Percentiles rank a stretch among this genome's conserved stretches.
Conservation (phyloP, 2,888 invertebrate species). For the Meganola albula region DNA sequence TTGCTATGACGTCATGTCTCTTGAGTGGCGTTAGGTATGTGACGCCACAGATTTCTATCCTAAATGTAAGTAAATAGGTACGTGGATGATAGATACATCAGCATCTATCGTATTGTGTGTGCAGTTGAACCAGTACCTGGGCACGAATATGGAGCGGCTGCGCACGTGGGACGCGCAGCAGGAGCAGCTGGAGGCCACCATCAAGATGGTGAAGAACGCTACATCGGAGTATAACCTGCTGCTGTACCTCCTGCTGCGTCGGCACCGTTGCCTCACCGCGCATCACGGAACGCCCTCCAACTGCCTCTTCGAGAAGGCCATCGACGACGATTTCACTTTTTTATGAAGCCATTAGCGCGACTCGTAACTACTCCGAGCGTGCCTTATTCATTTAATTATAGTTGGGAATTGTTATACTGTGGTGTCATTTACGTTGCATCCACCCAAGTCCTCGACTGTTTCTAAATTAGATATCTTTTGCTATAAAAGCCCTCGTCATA, state of each 20-base stretch:
- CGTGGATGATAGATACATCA: background rate
- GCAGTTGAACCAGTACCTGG: constrained; percentile 44
- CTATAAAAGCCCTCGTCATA: background rate
- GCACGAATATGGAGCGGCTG: constrained; percentile 43
- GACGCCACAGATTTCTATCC: too few relatives aligned
- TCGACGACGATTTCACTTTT: constrained; percentile 33
- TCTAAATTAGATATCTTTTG: background rate
- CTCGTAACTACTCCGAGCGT: constrained; percentile 13
- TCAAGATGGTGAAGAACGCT: constrained; percentile 51
- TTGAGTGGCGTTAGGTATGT: too few relatives aligned
- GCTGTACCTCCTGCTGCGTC: constrained; percentile 51
- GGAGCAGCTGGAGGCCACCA: constrained; percentile 49
- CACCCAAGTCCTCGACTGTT: background rate
- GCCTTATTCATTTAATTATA: constrained; percentile 27
- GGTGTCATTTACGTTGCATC: background rate
- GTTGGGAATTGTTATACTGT: constrained; percentile 24
- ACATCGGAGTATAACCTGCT: constrained; percentile 60
- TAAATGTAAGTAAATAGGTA: background rate
- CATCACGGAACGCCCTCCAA: constrained; percentile 27
- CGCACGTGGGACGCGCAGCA: constrained; percentile 50
- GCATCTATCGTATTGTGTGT: constrained; percentile 11
- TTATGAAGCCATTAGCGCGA: constrained; percentile 29
- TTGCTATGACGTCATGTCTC: too few relatives aligned
- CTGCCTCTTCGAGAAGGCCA: constrained; percentile 39
- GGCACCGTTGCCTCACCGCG: constrained; percentile 37